A percentile compares a stretch with the other conserved stretches of the same genome.
These are phyloP conservation scores for Gallinago stenura DNA, from an alignment of 2,797 vertebrate genomes.

Conservation along the genomic window DNA sequence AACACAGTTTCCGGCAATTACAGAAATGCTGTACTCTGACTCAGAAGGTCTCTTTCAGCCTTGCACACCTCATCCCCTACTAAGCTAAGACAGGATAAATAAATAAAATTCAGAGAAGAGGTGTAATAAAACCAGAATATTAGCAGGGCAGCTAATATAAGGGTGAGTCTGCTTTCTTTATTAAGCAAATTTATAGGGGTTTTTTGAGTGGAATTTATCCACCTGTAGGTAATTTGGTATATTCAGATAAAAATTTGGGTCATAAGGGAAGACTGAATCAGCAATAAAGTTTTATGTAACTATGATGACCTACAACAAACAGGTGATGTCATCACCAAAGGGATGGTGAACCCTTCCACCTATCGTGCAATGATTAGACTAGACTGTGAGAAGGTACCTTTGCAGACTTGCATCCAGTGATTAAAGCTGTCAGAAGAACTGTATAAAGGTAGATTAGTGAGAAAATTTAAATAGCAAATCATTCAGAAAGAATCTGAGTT, in stretches of 20 bases:
- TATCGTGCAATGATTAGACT: not conserved
- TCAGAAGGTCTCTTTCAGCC: not conserved
- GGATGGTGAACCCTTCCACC: not conserved
- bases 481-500: not conserved
- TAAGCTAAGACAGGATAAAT: not conserved
- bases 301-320: not conserved
- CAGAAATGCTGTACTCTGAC: not conserved
- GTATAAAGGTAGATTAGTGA: not conserved
- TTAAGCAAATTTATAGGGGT: not conserved
- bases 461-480: not conserved
- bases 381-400: not conserved
- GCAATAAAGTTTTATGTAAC: not conserved
- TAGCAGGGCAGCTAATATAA: not conserved
- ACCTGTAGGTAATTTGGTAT: not conserved
- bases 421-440: not conserved
- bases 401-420: not conserved
- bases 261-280: not conserved
- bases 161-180: not conserved
- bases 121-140: not conserved
- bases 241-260: not conserved
- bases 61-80: not conserved
- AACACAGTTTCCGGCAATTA: constrained; percentile 3
- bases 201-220: not conserved
- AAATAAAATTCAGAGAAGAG: not conserved
- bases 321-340: not conserved